Evolutionary conservation across 2,113 vertebrate genomes (phyloP).

Genomic region (Lepidothrix coronata): DNA sequence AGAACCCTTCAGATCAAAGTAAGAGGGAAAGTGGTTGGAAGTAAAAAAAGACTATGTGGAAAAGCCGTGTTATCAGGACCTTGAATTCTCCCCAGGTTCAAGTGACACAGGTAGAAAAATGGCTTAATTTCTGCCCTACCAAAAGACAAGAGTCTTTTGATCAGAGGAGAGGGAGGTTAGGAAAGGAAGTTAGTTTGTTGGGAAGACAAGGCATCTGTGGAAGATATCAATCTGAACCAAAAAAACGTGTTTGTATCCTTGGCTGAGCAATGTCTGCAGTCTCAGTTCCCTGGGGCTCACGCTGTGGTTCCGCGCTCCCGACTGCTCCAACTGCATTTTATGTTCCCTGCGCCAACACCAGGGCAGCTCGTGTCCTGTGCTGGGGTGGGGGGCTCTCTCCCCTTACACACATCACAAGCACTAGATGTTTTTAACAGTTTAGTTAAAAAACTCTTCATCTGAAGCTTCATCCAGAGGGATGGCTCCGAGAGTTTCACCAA

Average conservation of each 20-base stretch:
- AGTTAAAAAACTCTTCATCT: neutral
- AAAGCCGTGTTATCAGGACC: neutral
- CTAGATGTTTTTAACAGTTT: neutral
- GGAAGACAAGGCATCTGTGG: constrained; percentile 6
- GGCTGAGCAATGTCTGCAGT: neutral
- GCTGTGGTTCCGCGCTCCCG: neutral
- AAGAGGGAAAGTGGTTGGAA: neutral
- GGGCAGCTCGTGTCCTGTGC: neutral
- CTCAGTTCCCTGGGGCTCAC: neutral
- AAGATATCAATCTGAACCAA: neutral
- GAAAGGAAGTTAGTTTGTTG: neutral
- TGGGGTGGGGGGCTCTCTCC: neutral
- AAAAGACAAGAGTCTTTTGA: neutral
- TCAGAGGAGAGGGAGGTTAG: neutral
- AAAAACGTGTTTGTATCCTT: neutral
- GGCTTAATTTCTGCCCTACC: neutral
- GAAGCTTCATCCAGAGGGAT: neutral
- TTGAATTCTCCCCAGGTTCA: neutral
- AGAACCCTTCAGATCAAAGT: constrained; percentile 20
- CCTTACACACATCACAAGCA: neutral
- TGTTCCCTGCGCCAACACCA: neutral
- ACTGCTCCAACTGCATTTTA: neutral
- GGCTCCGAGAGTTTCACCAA: neutral
- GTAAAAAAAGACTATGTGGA: neutral
- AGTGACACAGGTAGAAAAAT: neutral